Evolutionary conservation across 2,797 vertebrate species (phyloP).

Genomic region (Rhinoraja longicauda): DNA sequence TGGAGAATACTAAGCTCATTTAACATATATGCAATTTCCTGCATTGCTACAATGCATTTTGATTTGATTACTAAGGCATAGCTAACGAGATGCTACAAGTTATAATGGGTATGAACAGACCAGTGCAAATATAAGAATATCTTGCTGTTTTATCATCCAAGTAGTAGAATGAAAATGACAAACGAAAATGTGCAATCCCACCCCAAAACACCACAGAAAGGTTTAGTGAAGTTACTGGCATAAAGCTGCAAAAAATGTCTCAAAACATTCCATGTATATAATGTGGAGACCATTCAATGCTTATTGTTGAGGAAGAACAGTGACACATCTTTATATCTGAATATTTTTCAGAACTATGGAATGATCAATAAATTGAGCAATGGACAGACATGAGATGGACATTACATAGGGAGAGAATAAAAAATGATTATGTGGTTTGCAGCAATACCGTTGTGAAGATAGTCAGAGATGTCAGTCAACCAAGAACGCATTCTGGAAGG

Average conservation of each 20-base stretch:
- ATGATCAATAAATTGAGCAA: not conserved
- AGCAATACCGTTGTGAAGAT: not conserved
- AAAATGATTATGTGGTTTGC: not conserved
- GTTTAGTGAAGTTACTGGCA: not conserved
- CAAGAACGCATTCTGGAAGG: not conserved
- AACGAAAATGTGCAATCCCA: not conserved
- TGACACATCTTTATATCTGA: not conserved
- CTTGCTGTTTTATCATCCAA: not conserved
- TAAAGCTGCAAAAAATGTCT: not conserved
- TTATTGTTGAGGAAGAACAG: not conserved
- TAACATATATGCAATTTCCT: conserved; percentile 15
- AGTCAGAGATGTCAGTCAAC: not conserved
- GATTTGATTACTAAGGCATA: not conserved
- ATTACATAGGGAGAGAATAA: not conserved
- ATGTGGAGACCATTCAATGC: not conserved
- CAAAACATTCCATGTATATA: not conserved
- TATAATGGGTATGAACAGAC: not conserved
- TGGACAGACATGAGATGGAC: not conserved
- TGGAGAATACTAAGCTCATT: not conserved
- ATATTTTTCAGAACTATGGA: not conserved
- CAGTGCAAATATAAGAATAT: not conserved
- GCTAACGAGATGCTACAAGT: not conserved
- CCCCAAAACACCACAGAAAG: not conserved
- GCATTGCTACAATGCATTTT: conserved; percentile 35
- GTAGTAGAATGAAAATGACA: not conserved